Base-by-base conservation (phyloP, 2,113 vertebrate genomes). In the Picathartes gymnocephalus region DNA sequence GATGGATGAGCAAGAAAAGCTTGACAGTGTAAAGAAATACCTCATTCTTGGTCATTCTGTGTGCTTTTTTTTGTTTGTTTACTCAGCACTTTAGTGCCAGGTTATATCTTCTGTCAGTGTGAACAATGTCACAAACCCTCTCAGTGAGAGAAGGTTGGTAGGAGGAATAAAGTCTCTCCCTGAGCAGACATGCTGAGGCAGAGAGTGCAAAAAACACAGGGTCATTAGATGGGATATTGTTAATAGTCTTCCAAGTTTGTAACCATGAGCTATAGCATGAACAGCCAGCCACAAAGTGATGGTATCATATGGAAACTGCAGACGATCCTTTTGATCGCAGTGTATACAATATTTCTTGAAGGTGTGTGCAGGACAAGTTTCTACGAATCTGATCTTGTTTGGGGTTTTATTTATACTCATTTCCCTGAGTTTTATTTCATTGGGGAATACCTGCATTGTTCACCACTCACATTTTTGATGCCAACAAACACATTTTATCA, bases 241-340 rank as follows among this genome's bases (percentile, higher is more conserved):
- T 96, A 83, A 92, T 94, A 65, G 92, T 96, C 77, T 88, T 95
- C 90, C 85, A 71, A 94, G 72, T 96, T 89, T 93, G 65, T 78
- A 77, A 78, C 95, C 93, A 86, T 91, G 84, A 95, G 91, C 81
- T 92, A 50, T 37, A 86, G 66, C 33, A 45, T 18, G 66, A 91
- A 76, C 70, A 66, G 76, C 72, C 79, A 96, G 73, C 82, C 90
- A 87, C 88, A 84, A 81, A 89, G 50, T 44, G 88, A 96, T 93
- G 64, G 60, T 96, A 87, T 96, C 91, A 19, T 31, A 53, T 57
- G 81, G 93, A 88, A 95, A 88, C 61, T 88, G 47, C 58, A 78
- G 90, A 81, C 17, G 45, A 90, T 88, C 40, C 47, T 91, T 92
- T 88, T 95, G 92, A 69, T 91, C 14, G 0, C 77, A 92, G 81